Conservation (phyloP, 2,888 invertebrate species). For the Synanthedon andrenaeformis region DNA sequence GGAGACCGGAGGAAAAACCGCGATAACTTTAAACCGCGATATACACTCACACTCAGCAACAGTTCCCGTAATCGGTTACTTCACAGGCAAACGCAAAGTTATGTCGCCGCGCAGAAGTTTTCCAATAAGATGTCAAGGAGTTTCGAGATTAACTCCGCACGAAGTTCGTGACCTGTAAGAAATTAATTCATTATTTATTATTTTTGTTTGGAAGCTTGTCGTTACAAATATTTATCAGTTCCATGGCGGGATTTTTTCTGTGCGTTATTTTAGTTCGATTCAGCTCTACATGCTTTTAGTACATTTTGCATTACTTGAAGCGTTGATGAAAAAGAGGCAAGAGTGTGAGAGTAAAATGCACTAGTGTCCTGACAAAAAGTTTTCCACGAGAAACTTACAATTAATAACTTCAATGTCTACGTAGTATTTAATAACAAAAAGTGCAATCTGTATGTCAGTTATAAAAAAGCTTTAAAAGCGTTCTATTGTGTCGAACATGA, state of each 20-base stretch:
- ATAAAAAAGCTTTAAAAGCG: background rate
- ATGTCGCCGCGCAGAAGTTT: constrained; percentile 13
- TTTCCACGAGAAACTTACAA: no score
- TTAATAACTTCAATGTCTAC: no score
- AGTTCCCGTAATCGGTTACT: constrained; percentile 11
- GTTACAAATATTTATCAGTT: constrained; percentile 12
- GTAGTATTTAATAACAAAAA: no score
- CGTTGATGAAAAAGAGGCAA: no score
- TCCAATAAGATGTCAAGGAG: constrained; percentile 20
- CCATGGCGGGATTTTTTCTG: constrained; percentile 1
- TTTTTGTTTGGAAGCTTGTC: constrained; percentile 16
- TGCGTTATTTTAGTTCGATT: background rate
- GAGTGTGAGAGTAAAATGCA: no score
- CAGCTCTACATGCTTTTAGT: no score
- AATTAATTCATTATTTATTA: constrained; percentile 34
- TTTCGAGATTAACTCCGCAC: constrained; percentile 24
- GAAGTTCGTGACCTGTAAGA: constrained; percentile 33
- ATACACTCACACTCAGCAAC: constrained; percentile 4
- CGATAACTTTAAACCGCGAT: constrained; percentile 6
- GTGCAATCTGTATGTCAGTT: no score
- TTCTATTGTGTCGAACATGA: background rate
- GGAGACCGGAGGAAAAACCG: constrained; percentile 35
- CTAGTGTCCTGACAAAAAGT: no score
- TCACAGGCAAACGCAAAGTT: constrained; percentile 6
- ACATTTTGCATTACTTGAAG: no score